Conservation (phyloP, 2,888 invertebrate genomes). For the Patella pellucida region DNA sequence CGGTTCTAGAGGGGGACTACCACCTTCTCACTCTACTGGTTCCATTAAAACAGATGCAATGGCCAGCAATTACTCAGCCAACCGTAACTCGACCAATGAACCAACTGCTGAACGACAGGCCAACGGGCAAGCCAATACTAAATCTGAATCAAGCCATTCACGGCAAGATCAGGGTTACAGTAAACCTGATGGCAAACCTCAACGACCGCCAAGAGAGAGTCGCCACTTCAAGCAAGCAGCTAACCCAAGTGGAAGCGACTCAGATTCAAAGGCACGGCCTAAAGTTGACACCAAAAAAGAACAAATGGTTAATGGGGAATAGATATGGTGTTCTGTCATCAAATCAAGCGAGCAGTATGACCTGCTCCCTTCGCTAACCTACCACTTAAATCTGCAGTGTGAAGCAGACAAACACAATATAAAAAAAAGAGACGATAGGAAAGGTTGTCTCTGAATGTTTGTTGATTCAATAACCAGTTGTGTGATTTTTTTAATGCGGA, state of each 20-base stretch:
- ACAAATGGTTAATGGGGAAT: slow-evolving; percentile 60
- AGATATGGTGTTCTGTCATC: slow-evolving; percentile 20
- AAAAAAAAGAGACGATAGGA: neutral
- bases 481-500: neutral
- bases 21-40: slow-evolving; percentile 24
- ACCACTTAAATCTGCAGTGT: no score
- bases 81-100: slow-evolving; percentile 5
- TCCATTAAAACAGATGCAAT: slow-evolving; percentile 19
- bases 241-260: slow-evolving; percentile 53
- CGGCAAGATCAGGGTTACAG: slow-evolving; percentile 10
- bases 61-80: slow-evolving; percentile 12
- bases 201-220: slow-evolving; percentile 28
- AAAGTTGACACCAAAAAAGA: slow-evolving; percentile 43
- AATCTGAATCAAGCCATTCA: slow-evolving; percentile 18
- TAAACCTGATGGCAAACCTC: slow-evolving; percentile 34
- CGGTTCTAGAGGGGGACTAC: slow-evolving; percentile 27
- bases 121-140: slow-evolving; percentile 15
- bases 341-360: no score
- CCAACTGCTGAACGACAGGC: slow-evolving; percentile 1
- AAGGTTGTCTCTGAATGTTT: neutral
- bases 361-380: no score
- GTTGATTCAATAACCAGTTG: slow-evolving; percentile 3
- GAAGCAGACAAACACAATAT: neutral
- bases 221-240: slow-evolving; percentile 32
- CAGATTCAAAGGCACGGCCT: slow-evolving; percentile 48